Evolutionary conservation across 2,113 vertebrate genomes (phyloP).

Genomic region (Chauna torquata): DNA sequence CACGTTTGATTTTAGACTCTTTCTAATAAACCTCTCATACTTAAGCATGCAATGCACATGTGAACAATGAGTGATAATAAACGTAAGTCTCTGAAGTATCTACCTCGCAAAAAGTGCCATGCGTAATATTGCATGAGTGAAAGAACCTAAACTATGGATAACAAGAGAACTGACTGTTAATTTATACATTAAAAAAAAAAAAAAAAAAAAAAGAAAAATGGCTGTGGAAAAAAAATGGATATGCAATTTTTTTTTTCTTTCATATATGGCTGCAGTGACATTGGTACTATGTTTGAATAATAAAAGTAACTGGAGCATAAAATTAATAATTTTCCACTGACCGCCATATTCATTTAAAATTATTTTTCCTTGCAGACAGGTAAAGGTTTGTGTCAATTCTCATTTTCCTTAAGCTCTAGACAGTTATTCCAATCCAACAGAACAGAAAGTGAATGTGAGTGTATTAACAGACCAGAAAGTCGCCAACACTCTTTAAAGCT

Average conservation of each 20-base stretch:
- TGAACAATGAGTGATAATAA: neutral
- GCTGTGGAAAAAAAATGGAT: slow-evolving; percentile 11
- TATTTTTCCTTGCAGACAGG: slow-evolving; percentile 38
- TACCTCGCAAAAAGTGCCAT: neutral
- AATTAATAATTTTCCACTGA: slow-evolving; percentile 62
- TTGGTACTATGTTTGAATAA: slow-evolving; percentile 7
- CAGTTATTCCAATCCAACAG: neutral
- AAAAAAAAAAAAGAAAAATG: neutral
- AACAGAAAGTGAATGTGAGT: neutral
- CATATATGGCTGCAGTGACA: neutral
- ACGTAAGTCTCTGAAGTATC: neutral
- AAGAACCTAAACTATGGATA: neutral
- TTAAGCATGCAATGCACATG: neutral
- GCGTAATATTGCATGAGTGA: neutral
- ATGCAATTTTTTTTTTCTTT: neutral
- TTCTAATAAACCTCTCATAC: neutral
- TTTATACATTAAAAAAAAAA: slow-evolving; percentile 32
- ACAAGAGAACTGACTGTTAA: neutral
- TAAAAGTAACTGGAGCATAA: slow-evolving; percentile 60
- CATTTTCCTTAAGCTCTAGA: slow-evolving; percentile 9
- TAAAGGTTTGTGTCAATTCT: slow-evolving; percentile 37
- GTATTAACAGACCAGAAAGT: neutral
- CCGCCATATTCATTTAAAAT: slow-evolving; percentile 21
- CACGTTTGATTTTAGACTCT: neutral
- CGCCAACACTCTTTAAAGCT: neutral